Base-by-base conservation (phyloP, 2,888 invertebrate species). In the Euzophera pinguis region DNA sequence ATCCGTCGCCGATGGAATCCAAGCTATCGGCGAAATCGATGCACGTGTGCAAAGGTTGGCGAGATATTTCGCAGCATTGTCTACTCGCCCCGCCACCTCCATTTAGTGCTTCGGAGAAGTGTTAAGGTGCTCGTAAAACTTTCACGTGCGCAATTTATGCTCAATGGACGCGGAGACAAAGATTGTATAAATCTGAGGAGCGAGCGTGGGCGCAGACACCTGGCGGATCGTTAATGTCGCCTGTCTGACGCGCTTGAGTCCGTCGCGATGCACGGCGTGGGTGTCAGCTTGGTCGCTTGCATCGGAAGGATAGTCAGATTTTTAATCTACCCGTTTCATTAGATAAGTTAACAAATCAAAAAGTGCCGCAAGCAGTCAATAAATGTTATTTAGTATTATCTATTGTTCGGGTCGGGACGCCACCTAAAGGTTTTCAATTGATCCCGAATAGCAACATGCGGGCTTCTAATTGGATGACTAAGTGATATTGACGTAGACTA, bases 101-200 rank as follows among this genome's bases (percentile, higher is more conserved):
- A 72, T 84, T 85, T 87, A 86, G 81, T 72, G 71, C 73, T 87
- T 87, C 84, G 76, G 73, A 78, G 86, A 87, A 85, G 80, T 76
- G 73, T 83, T 79, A 81, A 84, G 82, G 81, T 81, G 84, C 71
- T 86, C 88, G 83, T 89, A 88, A 89, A 89, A 89, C 88, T 90
- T 89, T 90, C 89, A 87, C 88, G 84, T 83, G 71, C 75, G 74
- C 86, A 76, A 87, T 88, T 87, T 88, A 88, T 86, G 80, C 71
- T 73, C 72, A 76, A 78, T 78, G 77, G 78, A 75, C 71, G 71
- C 72, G 76, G 79, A 82, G 84, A 86, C 86, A 82, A 84, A 87
- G 84, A 84, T 84, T 83, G 78, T 78, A 74, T 73, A 83, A 84
- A 77, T 78, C 74, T 71, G 84, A 84, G 77, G 81, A 82, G 78